Evolutionary conservation across 2,888 invertebrate genomes (phyloP).

Genomic region (Idaea biselata): DNA sequence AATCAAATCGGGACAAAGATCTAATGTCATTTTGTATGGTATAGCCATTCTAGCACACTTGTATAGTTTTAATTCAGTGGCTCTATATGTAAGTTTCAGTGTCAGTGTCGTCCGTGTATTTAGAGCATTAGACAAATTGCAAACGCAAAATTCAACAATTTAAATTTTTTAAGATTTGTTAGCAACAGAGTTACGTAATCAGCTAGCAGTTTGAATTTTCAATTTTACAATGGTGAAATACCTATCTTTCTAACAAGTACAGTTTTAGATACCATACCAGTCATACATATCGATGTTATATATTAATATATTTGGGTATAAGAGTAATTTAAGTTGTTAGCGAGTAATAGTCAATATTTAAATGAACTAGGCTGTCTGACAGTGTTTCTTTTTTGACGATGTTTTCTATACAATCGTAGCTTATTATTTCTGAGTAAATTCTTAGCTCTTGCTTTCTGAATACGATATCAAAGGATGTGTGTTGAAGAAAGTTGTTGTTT

Average conservation of each 20-base stretch:
- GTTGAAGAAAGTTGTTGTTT: slow-evolving; percentile 30
- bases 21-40: too few relatives aligned
- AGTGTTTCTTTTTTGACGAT: slow-evolving; percentile 50
- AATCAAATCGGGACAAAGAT: too few relatives aligned
- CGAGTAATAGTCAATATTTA: slow-evolving; percentile 72
- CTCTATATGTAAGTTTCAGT: too few relatives aligned
- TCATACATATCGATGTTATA: slow-evolving; percentile 80
- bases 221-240: slow-evolving; percentile 45
- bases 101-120: too few relatives aligned
- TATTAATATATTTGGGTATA: slow-evolving; percentile 53
- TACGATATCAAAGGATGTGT: slow-evolving; percentile 27
- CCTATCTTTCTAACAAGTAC: slow-evolving; percentile 50
- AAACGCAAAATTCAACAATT: too few relatives aligned
- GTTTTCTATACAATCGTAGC: slow-evolving; percentile 24
- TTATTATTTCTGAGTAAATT: slow-evolving; percentile 17
- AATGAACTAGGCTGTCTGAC: slow-evolving; percentile 71
- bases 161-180: too few relatives aligned
- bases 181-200: too few relatives aligned
- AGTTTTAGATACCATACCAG: slow-evolving; percentile 69
- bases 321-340: slow-evolving; percentile 55
- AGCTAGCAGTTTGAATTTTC: slow-evolving; percentile 50
- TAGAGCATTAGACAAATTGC: too few relatives aligned
- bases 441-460: slow-evolving; percentile 30
- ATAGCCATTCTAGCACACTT: too few relatives aligned
- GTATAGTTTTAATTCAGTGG: too few relatives aligned